phyloP scores from a whole-genome alignment of 2,888 invertebrate species.

The Scaptomyza flava region DNA sequence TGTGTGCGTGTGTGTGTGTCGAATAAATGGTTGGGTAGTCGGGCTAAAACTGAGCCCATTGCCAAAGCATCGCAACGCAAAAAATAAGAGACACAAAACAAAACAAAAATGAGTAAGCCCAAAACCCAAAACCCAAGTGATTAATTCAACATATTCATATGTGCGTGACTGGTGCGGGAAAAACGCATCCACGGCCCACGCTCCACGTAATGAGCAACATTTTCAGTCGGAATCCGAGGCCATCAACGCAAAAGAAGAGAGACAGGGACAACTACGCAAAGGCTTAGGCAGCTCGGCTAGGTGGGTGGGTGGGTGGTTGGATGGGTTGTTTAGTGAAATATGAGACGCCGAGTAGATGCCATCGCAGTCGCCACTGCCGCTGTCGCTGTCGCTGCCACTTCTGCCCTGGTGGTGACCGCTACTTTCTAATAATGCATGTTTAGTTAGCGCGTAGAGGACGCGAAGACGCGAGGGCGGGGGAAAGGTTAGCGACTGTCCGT shows the following conservation, averaged over 20 bases:
- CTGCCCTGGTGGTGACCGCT: slow-evolving; percentile 54
- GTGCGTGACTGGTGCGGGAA: slow-evolving; percentile 54
- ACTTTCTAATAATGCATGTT: slow-evolving; percentile 81
- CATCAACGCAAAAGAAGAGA: slow-evolving; percentile 15
- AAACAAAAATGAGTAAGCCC: slow-evolving; percentile 40
- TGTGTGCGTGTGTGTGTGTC: slow-evolving; percentile 20
- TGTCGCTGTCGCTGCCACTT: slow-evolving; percentile 14
- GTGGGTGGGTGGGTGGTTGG: background rate
- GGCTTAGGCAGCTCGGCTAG: background rate
- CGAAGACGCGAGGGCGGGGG: background rate
- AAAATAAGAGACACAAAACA: slow-evolving; percentile 22
- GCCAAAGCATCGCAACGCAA: slow-evolving; percentile 15
- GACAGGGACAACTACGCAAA: slow-evolving; percentile 22
- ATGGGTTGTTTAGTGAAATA: slow-evolving; percentile 66
- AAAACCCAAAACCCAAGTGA: slow-evolving; percentile 74
- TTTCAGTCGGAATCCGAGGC: slow-evolving; percentile 11
- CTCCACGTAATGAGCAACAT: slow-evolving; percentile 42
- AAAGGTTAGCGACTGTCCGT: slow-evolving; percentile 25
- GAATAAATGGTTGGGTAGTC: background rate
- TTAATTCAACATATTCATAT: slow-evolving; percentile 81
- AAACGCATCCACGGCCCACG: slow-evolving; percentile 19
- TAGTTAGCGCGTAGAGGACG: slow-evolving; percentile 61
- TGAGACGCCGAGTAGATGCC: slow-evolving; percentile 50
- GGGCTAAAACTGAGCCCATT: slow-evolving; percentile 53
- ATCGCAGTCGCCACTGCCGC: slow-evolving; percentile 10